A percentile compares a stretch with the other conserved stretches of the same genome.
Conservation (phyloP, 2,888 invertebrate genomes). For the Neoitamus cyanurus region DNA sequence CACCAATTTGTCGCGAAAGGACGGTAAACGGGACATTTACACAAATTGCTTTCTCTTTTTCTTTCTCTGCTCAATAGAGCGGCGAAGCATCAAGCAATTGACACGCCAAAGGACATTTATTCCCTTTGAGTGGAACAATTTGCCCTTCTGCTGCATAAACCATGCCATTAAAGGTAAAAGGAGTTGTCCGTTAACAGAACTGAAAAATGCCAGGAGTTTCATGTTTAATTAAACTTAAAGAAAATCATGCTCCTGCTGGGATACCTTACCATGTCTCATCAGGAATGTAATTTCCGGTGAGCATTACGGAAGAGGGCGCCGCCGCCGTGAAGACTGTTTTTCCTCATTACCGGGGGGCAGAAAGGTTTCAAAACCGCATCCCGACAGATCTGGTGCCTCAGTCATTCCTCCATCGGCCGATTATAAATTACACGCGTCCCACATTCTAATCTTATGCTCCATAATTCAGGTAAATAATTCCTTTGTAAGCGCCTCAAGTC, state of each 20-base stretch:
- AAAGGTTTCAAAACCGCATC: not conserved
- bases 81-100: not conserved
- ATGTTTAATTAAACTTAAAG: not conserved
- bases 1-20: not conserved
- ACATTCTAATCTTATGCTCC: not conserved
- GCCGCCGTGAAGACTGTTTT: not conserved
- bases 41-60: not conserved
- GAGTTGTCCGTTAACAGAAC: not conserved
- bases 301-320: not conserved
- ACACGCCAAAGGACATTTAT: not conserved
- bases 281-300: not conserved
- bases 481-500: not conserved
- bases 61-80: not conserved
- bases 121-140: not conserved
- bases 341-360: not conserved
- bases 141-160: not conserved
- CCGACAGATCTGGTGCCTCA: not conserved
- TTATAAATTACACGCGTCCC: not conserved
- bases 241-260: not conserved
- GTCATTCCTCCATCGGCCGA: not conserved
- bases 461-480: not conserved
- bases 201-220: not conserved
- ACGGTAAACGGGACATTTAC: not conserved
- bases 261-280: not conserved
- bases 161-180: not conserved